A percentile compares a stretch with the other conserved stretches of the same genome.
Evolutionary conservation across 1,140 invertebrate genomes (phyloP).

Genomic region (Melipona quadrifasciata): DNA sequence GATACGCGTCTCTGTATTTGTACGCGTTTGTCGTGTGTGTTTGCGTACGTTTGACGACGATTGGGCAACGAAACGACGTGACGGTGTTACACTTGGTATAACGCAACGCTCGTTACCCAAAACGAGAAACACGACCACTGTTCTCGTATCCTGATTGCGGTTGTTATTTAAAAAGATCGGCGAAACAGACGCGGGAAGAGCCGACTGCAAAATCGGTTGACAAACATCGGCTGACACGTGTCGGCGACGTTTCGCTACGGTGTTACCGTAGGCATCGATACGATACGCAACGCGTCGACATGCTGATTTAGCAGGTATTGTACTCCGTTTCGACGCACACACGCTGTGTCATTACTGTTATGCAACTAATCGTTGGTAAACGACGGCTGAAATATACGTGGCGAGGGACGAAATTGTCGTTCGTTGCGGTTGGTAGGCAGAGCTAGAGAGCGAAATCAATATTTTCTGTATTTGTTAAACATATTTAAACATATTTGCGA

Average conservation of each 20-base stretch:
- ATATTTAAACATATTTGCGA: too few relatives aligned
- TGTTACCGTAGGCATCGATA: conserved; percentile 4
- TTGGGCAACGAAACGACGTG: conserved; percentile 27
- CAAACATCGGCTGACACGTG: conserved; percentile 23
- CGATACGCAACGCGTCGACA: conserved; percentile 9
- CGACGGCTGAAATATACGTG: neutral
- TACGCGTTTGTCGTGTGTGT: neutral
- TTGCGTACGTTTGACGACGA: neutral
- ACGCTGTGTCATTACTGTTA: conserved; percentile 38
- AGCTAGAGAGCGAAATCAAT: neutral
- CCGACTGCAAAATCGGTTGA: conserved; percentile 5
- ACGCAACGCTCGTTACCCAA: neutral
- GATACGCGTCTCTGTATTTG: neutral
- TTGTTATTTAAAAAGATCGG: conserved; percentile 30
- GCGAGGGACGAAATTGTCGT: neutral
- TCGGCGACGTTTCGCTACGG: conserved; percentile 19
- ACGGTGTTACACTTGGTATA: neutral
- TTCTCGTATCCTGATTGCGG: neutral
- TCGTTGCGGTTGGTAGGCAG: neutral
- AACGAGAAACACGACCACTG: neutral
- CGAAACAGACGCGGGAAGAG: neutral
- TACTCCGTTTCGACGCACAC: neutral
- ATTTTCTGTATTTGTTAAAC: neutral
- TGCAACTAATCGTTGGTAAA: conserved; percentile 21
- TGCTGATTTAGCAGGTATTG: conserved; percentile 25